Conservation (phyloP, 2,888 invertebrate genomes). For the Philaethria dido region DNA sequence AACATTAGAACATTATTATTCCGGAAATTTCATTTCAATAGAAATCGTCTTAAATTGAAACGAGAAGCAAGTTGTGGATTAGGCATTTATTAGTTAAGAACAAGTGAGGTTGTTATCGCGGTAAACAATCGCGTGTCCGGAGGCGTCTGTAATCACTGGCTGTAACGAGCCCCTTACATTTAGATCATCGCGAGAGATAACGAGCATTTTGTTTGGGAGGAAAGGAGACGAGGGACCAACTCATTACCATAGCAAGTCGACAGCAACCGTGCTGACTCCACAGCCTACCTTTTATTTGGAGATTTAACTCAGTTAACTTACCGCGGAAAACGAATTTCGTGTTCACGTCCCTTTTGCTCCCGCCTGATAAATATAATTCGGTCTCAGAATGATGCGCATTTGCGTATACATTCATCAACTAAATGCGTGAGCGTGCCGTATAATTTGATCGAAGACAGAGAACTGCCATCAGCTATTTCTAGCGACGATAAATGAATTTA, state of each 20-base stretch:
- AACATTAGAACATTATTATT: too few relatives aligned
- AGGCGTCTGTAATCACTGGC: conserved; percentile 65
- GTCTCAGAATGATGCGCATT: conserved; percentile 54
- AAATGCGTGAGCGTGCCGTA: conserved; percentile 61
- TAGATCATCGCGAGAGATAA: conserved; percentile 72
- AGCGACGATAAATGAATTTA: conserved; percentile 57
- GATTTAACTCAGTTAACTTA: conserved; percentile 80
- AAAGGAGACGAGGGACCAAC: conserved; percentile 52
- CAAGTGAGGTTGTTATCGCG: conserved; percentile 55
- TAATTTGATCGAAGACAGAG: conserved; percentile 79
- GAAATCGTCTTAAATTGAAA: conserved; percentile 32
- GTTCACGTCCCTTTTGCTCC: conserved; percentile 55
- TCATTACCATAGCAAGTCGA: conserved; percentile 68
- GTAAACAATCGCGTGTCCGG: conserved; percentile 67
- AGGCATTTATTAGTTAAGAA: conserved; percentile 53
- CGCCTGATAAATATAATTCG: conserved; percentile 51
- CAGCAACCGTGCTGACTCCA: conserved; percentile 68
- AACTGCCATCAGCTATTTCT: conserved; percentile 62
- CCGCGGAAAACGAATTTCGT: conserved; percentile 67
- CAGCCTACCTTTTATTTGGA: conserved; percentile 77
- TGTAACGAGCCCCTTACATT: conserved; percentile 61
- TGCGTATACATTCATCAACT: conserved; percentile 54
- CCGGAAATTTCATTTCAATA: neutral
- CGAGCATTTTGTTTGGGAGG: conserved; percentile 57
- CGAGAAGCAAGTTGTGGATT: conserved; percentile 39